Conservation (phyloP, 1,140 invertebrate genomes). For the Anagrus nilaparvatae region DNA sequence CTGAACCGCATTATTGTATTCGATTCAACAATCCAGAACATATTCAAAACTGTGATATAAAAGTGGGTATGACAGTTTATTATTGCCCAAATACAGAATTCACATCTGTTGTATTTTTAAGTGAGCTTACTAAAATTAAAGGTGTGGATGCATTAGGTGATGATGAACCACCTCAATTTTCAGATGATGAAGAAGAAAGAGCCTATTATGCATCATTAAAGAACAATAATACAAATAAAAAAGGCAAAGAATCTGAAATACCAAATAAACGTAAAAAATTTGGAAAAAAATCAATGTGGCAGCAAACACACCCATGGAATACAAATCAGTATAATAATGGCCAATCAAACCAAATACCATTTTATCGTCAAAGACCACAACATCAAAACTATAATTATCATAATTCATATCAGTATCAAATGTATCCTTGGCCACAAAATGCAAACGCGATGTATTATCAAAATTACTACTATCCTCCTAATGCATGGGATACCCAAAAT, state of each 20-base stretch:
- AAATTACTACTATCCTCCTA: too few relatives aligned
- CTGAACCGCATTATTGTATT: slow-evolving; percentile 68
- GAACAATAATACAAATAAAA: slow-evolving; percentile 18
- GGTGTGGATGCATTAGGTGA: slow-evolving; percentile 77
- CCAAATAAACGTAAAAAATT: slow-evolving; percentile 22
- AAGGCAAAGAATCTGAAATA: slow-evolving; percentile 3
- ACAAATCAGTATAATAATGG: too few relatives aligned
- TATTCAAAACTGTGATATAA: slow-evolving; percentile 53
- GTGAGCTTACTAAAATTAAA: slow-evolving; percentile 60
- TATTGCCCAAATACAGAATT: slow-evolving; percentile 65
- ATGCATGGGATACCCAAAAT: too few relatives aligned
- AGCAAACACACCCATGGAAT: too few relatives aligned
- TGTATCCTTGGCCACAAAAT: too few relatives aligned
- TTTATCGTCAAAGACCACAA: too few relatives aligned
- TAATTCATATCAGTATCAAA: too few relatives aligned
- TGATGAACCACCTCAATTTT: slow-evolving; percentile 81
- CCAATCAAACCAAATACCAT: too few relatives aligned
- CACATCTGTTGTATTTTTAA: slow-evolving; percentile 64
- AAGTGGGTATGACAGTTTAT: slow-evolving; percentile 60
- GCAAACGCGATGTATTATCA: too few relatives aligned
- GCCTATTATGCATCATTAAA: slow-evolving; percentile 31
- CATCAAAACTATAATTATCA: too few relatives aligned
- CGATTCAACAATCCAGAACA: slow-evolving; percentile 71
- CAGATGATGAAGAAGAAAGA: slow-evolving; percentile 79
- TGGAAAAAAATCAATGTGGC: too few relatives aligned